Conservation (phyloP, 2,113 vertebrate species). For the Trematocara marginatum region DNA sequence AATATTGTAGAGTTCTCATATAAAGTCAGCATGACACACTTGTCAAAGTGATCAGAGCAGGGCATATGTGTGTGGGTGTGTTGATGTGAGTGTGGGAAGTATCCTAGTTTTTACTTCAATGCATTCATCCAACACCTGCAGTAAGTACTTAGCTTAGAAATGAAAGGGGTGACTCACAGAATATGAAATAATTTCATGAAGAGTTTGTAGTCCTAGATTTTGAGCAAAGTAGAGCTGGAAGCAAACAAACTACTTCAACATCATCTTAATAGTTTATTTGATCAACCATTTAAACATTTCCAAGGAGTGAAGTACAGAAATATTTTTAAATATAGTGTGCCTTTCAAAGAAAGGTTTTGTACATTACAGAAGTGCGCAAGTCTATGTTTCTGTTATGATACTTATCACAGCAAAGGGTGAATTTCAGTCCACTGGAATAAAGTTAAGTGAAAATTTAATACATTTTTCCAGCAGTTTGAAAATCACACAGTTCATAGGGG, state of each 20-base stretch:
- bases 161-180: conserved; percentile 31
- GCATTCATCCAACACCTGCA: conserved; percentile 60
- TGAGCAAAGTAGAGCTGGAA: background rate
- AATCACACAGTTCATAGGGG: background rate
- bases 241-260: background rate
- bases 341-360: background rate
- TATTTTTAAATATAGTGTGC: background rate
- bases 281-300: background rate
- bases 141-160: conserved; percentile 33
- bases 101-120: conserved; percentile 45
- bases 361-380: background rate
- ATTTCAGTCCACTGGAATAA: background rate
- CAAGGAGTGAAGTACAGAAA: background rate
- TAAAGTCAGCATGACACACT: conserved; percentile 45
- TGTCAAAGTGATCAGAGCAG: conserved; percentile 59
- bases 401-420: background rate
- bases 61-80: conserved; percentile 57
- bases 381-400: background rate
- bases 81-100: conserved; percentile 44
- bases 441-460: background rate
- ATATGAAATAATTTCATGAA: conserved; percentile 31
- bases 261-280: background rate
- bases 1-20: conserved; percentile 38
- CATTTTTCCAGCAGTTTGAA: background rate
- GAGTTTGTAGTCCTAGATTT: background rate